Conservation (phyloP, 2,888 invertebrate genomes). For the Melieria picta region DNA sequence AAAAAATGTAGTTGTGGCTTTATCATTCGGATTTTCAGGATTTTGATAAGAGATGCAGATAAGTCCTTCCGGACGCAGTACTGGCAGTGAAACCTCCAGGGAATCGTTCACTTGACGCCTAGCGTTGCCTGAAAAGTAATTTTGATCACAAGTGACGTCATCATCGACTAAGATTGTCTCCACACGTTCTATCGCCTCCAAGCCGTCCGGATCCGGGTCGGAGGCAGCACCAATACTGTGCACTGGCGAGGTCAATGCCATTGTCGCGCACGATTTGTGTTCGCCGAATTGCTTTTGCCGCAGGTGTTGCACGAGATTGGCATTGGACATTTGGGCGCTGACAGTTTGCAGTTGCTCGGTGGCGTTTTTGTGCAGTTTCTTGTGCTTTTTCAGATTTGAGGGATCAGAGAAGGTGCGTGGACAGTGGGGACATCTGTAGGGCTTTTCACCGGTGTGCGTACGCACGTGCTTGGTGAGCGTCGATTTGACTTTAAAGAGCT, state of each 20-base stretch:
- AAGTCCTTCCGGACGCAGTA: neutral
- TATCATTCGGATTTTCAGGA: constrained; percentile 30
- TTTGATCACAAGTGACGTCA: neutral
- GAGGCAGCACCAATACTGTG: constrained; percentile 37
- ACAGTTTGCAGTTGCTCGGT: constrained; percentile 37
- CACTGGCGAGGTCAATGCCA: constrained; percentile 24
- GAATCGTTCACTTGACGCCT: neutral
- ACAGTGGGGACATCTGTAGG: constrained; percentile 76
- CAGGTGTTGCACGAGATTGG: neutral
- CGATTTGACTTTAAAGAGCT: constrained; percentile 44
- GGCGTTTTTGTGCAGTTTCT: constrained; percentile 44
- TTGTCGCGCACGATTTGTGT: neutral
- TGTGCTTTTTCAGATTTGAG: constrained; percentile 51
- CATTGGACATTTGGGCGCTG: constrained; percentile 1
- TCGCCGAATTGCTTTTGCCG: constrained; percentile 9
- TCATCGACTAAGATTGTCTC: neutral
- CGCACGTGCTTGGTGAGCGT: constrained; percentile 46
- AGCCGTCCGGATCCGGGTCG: constrained; percentile 46
- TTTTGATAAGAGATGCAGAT: constrained; percentile 27
- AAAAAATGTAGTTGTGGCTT: constrained; percentile 26
- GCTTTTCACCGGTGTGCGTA: constrained; percentile 67
- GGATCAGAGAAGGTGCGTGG: constrained; percentile 73
- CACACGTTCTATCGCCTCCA: constrained; percentile 38
- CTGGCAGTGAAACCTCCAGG: too few relatives aligned
- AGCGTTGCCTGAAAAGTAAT: neutral